Base-by-base conservation (phyloP, 2,888 invertebrate species). In the Thyatira batis region DNA sequence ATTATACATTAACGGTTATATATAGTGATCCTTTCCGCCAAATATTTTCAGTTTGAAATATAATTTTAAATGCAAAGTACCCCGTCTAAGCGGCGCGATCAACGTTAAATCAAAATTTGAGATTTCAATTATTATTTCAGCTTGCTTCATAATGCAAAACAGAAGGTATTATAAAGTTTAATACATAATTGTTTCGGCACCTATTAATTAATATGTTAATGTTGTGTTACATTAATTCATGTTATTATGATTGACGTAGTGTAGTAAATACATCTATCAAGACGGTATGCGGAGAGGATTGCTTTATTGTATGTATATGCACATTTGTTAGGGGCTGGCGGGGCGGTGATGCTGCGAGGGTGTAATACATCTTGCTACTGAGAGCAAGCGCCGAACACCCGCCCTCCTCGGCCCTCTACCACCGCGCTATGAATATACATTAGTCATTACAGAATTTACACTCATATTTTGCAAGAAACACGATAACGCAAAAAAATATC, bases 351-450 rank as follows among this genome's bases (percentile, higher is more conserved):
- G 60, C 49, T 60, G 51, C 60, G 59, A 60, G 61, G 57, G 55
- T 53, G 63, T 65, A 70, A 71, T 75, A 74, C 69, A 64, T 75
- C 69, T 69, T 71, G 63, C 63, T 67, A 60, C 61, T 62, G 58
- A 65, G 61, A 65, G 39, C 39, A 39, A n/a, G 17, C 53, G 53
- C 59, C 52, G 52, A n/a, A 58, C 54, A 49, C 57, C 60, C 54
- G 52, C 60, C 55, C 56, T 50, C 58, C 53, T 17, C 50, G 51
- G 49, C 53, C 44, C 49, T 56, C 13, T 52, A 45, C 46, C 52
- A 53, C 51, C 54, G 45, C 52, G 56, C 53, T 61, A 80, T 80
- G 78, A 80, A 82, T 78, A 79, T 73, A 73, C 76, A 80, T 78
- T 74, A 78, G 69, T 70, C 67, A 74, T 74, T 76, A 74, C 57